Base-by-base conservation (phyloP, 2,888 invertebrate genomes). In the Parnassius glacialis region DNA sequence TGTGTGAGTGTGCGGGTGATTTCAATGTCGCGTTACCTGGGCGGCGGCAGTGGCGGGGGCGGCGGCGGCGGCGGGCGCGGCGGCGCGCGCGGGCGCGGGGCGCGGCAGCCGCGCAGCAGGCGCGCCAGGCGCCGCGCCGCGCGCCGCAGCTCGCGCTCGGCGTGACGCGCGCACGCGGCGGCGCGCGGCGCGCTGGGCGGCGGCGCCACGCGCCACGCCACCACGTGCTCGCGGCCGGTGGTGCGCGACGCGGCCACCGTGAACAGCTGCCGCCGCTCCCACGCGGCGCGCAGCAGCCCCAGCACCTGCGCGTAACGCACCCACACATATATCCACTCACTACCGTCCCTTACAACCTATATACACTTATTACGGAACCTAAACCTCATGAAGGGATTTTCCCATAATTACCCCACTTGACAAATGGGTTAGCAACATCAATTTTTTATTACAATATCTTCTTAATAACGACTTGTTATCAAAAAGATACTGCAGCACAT, bases 201-300 rank as follows among this genome's bases (percentile, higher is more conserved):
- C 58, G 86, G 81, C 20, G 78, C 44, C 65, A 67, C 74, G 69
- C 85, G 96, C 98, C 98, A 98, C 53, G 97, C 95, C 61, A 98
- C 96, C 65, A 97, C 97, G 89, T 98, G 96, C 79, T 96, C 95
- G 71, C 96, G 94, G 0, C 98, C 98, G 0, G 98, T 98, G 0
- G 98, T 98, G 64, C 95, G 94, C 1, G 97, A 98, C 52, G 96
- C 93, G 61, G 96, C 95, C 68, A 98, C 95, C 0, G 96, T 95
- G 90, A 98, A 98, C 71, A 97, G 94, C 68, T 95, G 84, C 64
- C 96, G 94, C 13, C 96, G 93, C 78, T 96, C 95, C 93, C 98
- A 98, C 41, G 97, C 97, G 66, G 94, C 92, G 72, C 95, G 94
- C 61, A 98, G 92, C 69, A 96, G 92, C 64, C 94, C 85, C 73